Percentiles rank a stretch among this genome's conserved stretches.
phyloP scores from a whole-genome alignment of 2,797 vertebrate species.

The Tragopan temminckii region DNA sequence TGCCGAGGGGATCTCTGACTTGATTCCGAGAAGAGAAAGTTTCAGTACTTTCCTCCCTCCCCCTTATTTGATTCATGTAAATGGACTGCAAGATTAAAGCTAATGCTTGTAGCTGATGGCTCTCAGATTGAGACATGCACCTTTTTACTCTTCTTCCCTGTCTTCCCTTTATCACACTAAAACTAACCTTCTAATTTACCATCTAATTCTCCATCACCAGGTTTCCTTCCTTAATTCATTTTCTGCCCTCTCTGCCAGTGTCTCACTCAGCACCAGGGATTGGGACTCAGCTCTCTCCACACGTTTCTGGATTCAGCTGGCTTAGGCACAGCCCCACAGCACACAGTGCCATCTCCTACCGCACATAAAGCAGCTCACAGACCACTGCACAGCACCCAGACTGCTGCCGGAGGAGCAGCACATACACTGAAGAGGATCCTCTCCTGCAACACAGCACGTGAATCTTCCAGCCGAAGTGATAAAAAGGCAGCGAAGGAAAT shows the following conservation, averaged over 20 bases:
- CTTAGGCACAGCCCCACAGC: neutral
- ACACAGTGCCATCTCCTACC: fast-evolving
- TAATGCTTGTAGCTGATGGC: neutral
- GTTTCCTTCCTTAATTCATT: neutral
- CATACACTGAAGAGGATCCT: neutral
- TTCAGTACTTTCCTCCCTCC: neutral
- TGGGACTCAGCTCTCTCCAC: neutral
- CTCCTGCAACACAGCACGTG: fast-evolving
- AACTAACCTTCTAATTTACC: neutral
- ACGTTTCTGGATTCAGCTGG: neutral
- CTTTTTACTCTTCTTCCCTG: neutral
- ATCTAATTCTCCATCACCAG: neutral
- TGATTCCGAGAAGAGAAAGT: neutral
- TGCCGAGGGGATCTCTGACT: neutral
- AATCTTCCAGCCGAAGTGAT: neutral
- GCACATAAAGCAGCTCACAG: neutral
- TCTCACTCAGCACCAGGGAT: fast-evolving
- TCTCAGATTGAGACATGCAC: neutral
- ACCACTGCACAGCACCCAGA: neutral
- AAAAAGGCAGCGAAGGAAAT: neutral
- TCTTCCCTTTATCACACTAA: neutral
- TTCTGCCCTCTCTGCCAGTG: neutral
- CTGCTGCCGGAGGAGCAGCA: neutral
- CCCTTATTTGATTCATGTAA: neutral
- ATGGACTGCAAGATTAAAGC: neutral